Conservation (phyloP, 2,113 vertebrate genomes). For the Sterrhoptilus dennistouni region DNA sequence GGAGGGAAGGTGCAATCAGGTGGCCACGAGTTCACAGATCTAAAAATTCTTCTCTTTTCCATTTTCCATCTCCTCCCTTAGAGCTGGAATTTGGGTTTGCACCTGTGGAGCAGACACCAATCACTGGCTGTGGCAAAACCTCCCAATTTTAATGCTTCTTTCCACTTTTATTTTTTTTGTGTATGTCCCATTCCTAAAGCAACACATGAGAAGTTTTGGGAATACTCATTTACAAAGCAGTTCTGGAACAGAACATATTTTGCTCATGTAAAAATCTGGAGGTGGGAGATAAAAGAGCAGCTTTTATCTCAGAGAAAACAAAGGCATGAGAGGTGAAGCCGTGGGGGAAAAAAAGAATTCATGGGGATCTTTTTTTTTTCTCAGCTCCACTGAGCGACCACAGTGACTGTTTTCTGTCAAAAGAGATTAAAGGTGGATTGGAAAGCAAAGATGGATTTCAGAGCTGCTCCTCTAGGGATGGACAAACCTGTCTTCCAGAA, state of each 20-base stretch:
- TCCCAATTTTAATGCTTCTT: background rate
- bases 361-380: background rate
- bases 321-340: background rate
- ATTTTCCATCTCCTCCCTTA: background rate
- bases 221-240: background rate
- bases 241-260: background rate
- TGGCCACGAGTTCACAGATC: fast-evolving
- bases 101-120: background rate
- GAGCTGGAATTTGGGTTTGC: background rate
- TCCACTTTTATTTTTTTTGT: background rate
- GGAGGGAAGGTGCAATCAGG: background rate
- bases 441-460: background rate
- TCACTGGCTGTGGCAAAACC: background rate
- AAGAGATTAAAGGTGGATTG: background rate
- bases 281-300: background rate
- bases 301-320: background rate
- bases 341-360: background rate
- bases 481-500: background rate
- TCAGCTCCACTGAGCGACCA: background rate
- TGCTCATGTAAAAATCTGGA: background rate
- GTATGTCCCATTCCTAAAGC: background rate
- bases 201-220: background rate
- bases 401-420: background rate
- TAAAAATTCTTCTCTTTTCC: background rate
- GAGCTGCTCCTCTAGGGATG: background rate